Percentiles rank a stretch among this genome's conserved stretches.
These are phyloP conservation scores for Agapornis canus DNA, from an alignment of 2,797 vertebrate genomes.

Conservation along the genomic window DNA sequence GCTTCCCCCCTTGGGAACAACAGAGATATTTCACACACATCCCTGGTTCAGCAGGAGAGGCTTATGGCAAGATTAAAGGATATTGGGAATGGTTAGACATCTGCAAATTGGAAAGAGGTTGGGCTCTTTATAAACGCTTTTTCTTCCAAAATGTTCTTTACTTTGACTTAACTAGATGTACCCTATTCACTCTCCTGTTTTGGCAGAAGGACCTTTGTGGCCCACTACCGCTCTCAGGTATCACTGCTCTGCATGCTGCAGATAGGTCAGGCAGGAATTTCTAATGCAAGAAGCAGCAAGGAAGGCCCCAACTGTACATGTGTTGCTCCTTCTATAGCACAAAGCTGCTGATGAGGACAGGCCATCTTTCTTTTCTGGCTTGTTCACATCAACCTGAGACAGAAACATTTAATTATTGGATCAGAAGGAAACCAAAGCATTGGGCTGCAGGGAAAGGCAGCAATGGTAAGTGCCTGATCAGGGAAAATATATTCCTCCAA, in stretches of 20 bases:
- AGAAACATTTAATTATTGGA: neutral
- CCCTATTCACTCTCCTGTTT: neutral
- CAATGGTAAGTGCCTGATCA: neutral
- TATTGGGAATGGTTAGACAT: neutral
- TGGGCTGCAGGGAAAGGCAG: neutral
- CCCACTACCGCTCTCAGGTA: neutral
- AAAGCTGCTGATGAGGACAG: neutral
- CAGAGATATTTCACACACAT: conserved; percentile 44
- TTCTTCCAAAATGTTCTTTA: neutral
- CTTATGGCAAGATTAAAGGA: conserved; percentile 25
- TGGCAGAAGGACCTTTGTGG: neutral
- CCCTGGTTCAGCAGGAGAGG: neutral
- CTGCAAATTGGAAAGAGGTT: neutral
- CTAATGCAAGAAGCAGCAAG: neutral
- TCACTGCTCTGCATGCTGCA: neutral
- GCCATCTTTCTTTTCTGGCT: neutral
- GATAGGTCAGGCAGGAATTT: neutral
- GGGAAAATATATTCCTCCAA: neutral
- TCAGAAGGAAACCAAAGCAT: neutral
- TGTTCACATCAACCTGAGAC: neutral
- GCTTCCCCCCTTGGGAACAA: conserved; percentile 63
- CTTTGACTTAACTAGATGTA: neutral
- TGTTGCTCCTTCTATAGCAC: neutral
- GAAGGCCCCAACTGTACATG: neutral
- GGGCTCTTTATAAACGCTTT: neutral